Conservation (phyloP, 2,888 invertebrate genomes). For the Neoitamus cyanurus region DNA sequence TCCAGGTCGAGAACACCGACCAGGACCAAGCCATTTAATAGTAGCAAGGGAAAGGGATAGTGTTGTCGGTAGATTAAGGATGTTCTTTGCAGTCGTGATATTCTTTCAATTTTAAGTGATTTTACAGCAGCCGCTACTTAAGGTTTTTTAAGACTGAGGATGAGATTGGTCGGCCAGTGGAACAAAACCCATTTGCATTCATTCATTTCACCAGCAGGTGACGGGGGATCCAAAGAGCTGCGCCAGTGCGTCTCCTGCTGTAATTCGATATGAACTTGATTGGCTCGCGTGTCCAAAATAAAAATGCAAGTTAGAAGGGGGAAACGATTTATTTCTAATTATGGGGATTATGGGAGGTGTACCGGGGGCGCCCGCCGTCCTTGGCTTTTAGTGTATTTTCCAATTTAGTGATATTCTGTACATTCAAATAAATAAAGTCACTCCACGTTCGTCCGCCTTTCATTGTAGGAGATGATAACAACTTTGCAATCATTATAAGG, state of each 20-base stretch:
- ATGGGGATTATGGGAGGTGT: background rate
- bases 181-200: background rate
- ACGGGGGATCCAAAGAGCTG: background rate
- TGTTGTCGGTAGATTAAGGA: background rate
- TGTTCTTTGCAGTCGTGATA: slow-evolving; percentile 22
- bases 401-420: background rate
- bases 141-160: slow-evolving; percentile 23
- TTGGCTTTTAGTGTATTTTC: slow-evolving; percentile 10
- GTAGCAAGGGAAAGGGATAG: background rate
- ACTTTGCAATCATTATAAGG: too few relatives aligned
- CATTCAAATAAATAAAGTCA: slow-evolving; percentile 7
- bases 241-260: background rate
- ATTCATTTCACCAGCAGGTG: background rate
- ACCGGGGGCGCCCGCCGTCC: background rate
- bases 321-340: background rate
- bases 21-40: background rate
- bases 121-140: slow-evolving; percentile 20
- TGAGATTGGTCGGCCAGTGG: background rate
- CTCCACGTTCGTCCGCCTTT: background rate
- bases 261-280: background rate
- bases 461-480: background rate
- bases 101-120: slow-evolving; percentile 8
- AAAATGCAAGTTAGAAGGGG: background rate
- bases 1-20: background rate
- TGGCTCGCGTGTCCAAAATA: background rate